phyloP scores from a whole-genome alignment of 2,113 vertebrate genomes.

The Stigmatopora nigra region DNA sequence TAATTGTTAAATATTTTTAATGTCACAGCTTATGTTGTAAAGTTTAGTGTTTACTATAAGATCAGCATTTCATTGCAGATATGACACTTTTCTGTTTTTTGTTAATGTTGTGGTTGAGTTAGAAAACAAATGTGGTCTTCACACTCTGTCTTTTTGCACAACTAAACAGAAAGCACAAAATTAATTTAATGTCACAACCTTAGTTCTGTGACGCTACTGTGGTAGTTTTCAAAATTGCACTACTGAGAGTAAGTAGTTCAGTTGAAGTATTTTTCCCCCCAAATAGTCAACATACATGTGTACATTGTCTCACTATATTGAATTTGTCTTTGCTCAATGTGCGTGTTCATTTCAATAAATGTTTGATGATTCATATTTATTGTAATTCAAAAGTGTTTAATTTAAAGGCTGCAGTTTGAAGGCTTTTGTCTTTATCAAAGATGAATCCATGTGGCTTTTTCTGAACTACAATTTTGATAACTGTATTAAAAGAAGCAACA shows the following conservation, averaged over 20 bases:
- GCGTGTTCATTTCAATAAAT: slow-evolving; percentile 60
- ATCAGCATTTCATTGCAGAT: slow-evolving; percentile 29
- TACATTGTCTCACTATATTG: slow-evolving; percentile 53
- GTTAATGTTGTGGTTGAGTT: slow-evolving; percentile 10
- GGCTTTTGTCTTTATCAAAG: slow-evolving; percentile 58
- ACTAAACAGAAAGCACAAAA: slow-evolving; percentile 52
- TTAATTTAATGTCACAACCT: slow-evolving; percentile 37
- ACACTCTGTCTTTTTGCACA: slow-evolving; percentile 60
- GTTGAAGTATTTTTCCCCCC: slow-evolving; percentile 45
- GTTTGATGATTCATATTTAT: slow-evolving; percentile 71
- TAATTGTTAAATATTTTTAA: slow-evolving; percentile 15
- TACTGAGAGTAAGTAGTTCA: slow-evolving; percentile 56
- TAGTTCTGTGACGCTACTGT: slow-evolving; percentile 44
- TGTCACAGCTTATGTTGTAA: slow-evolving; percentile 29
- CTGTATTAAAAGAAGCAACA: slow-evolving; percentile 29
- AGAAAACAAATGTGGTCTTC: slow-evolving; percentile 23
- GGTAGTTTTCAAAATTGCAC: slow-evolving; percentile 64
- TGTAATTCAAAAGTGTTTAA: slow-evolving; percentile 62
- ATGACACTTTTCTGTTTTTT: slow-evolving; percentile 5
- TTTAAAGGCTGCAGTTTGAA: slow-evolving; percentile 60
- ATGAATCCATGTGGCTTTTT: slow-evolving; percentile 40
- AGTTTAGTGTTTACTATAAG: slow-evolving; percentile 24
- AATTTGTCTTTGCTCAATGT: slow-evolving; percentile 48
- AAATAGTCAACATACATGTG: slow-evolving; percentile 55
- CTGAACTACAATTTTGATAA: slow-evolving; percentile 50